Percentiles rank a stretch among this genome's conserved stretches.
Conservation (phyloP, 1,140 invertebrate genomes). For the Venustaconcha ellipsiformis region DNA sequence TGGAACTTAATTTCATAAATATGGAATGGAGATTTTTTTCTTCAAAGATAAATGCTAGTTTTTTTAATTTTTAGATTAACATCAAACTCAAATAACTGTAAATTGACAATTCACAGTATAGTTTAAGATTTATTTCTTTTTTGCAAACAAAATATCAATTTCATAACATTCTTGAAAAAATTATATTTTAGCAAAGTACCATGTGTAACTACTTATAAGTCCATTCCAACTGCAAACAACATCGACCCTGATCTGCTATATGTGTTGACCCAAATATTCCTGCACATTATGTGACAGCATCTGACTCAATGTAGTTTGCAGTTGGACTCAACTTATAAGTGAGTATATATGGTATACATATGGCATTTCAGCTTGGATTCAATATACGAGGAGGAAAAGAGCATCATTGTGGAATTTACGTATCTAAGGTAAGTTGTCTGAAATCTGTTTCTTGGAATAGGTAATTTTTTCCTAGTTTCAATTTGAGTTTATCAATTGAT, state of each 20-base stretch:
- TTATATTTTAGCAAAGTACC: background rate
- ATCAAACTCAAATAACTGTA: too few species aligned
- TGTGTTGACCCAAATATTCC: background rate
- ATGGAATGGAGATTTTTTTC: too few species aligned
- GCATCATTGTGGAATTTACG: conserved; percentile 66
- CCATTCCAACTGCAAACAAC: too few species aligned
- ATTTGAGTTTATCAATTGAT: too few species aligned
- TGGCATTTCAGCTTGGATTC: conserved; percentile 64
- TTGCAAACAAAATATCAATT: background rate
- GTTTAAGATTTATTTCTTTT: too few species aligned
- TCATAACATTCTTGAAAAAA: background rate
- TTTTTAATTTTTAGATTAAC: too few species aligned
- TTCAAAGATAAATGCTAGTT: too few species aligned
- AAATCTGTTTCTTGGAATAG: background rate
- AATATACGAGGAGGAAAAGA: conserved; percentile 67
- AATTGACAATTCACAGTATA: too few species aligned
- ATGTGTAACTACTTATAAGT: too few species aligned
- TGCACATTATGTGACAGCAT: background rate
- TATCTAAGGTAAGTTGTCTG: conserved; percentile 61
- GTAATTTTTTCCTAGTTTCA: background rate
- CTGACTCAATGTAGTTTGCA: background rate
- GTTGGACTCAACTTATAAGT: background rate
- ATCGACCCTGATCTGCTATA: too few species aligned
- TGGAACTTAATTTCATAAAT: too few species aligned
- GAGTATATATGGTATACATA: background rate